Evolutionary conservation across 2,113 vertebrate genomes (phyloP).

Genomic region (Hystrix cristata): DNA sequence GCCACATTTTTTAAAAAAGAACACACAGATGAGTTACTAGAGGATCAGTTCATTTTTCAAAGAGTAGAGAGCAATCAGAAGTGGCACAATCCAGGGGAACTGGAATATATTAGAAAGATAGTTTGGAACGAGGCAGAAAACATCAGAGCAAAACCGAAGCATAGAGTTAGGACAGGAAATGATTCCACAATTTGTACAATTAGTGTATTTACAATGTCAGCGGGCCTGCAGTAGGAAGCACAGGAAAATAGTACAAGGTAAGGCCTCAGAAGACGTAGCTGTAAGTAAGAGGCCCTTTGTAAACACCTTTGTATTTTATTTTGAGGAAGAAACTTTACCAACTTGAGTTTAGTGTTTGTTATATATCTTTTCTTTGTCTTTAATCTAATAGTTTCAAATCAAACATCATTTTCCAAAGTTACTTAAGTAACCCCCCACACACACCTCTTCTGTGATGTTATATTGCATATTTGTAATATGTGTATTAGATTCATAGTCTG

Average conservation of each 20-base stretch:
- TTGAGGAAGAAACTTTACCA: not conserved
- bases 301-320: not conserved
- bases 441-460: not conserved
- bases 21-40: not conserved
- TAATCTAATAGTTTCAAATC: not conserved
- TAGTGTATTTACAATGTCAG: not conserved
- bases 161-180: not conserved
- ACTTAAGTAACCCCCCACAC: not conserved
- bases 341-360: not conserved
- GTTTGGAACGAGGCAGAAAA: not conserved
- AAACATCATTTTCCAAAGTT: not conserved
- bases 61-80: not conserved
- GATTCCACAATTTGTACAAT: not conserved
- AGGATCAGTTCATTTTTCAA: not conserved
- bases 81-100: not conserved
- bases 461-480: not conserved
- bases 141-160: not conserved
- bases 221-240: not conserved
- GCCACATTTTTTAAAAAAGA: not conserved
- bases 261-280: not conserved
- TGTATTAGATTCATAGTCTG: not conserved
- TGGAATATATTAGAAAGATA: not conserved
- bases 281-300: not conserved
- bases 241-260: not conserved
- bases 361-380: not conserved